Conservation (phyloP, 2,113 vertebrate genomes). For the Tupaia tana region DNA sequence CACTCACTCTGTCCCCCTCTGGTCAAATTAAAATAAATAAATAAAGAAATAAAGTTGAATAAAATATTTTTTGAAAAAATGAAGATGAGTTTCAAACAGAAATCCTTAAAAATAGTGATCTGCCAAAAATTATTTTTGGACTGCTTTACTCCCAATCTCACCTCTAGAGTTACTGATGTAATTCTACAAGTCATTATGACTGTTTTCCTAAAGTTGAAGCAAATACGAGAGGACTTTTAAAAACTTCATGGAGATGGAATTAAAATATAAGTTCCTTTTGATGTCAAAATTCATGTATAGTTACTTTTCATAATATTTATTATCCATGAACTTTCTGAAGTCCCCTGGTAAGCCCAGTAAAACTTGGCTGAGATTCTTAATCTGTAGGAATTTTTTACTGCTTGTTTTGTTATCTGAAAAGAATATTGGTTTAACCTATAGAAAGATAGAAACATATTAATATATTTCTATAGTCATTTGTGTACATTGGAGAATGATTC, state of each 20-base stretch:
- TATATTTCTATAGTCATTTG: slow-evolving; percentile 18
- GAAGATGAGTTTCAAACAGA: not conserved
- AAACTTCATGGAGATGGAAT: too few relatives aligned
- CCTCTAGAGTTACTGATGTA: not conserved
- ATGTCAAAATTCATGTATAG: too few relatives aligned
- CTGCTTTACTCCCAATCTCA: not conserved
- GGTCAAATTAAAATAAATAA: too few relatives aligned
- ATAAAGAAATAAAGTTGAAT: too few relatives aligned
- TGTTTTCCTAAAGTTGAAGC: not conserved
- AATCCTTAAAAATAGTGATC: not conserved
- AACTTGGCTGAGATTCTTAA: slow-evolving; percentile 19
- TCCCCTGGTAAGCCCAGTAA: not conserved
- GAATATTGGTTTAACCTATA: slow-evolving; percentile 11
- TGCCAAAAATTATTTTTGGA: not conserved
- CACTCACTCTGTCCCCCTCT: too few relatives aligned
- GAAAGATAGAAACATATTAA: not conserved
- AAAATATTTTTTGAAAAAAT: not conserved
- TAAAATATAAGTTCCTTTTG: too few relatives aligned
- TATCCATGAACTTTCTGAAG: too few relatives aligned
- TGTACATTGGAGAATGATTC: slow-evolving; percentile 56
- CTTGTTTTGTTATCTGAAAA: slow-evolving; percentile 61
- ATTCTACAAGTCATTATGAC: not conserved
- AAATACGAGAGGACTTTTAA: not conserved
- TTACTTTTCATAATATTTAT: too few relatives aligned
- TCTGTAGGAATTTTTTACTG: not conserved